Percentiles rank a stretch among this genome's conserved stretches.
Conservation (phyloP, 1,140 invertebrate genomes). For the Drosophila insularis region DNA sequence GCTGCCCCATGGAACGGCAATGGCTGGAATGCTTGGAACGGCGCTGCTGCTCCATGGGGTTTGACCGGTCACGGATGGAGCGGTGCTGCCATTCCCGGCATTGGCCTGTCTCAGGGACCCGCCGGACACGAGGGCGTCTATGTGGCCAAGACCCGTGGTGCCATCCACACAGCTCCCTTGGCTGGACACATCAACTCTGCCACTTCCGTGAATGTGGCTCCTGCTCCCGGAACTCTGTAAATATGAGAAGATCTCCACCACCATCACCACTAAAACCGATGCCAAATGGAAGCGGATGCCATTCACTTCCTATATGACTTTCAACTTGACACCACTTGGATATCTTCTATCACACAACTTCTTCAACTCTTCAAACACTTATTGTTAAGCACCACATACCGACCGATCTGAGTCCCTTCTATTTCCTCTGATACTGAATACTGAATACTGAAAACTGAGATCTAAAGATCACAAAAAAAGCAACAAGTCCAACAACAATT, state of each 20-base stretch:
- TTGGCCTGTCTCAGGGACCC: constrained; percentile 75
- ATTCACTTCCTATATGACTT: constrained; percentile 48
- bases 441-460: constrained; percentile 52
- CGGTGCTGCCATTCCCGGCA: constrained; percentile 70
- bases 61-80: constrained; percentile 60
- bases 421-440: constrained; percentile 29
- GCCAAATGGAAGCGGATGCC: constrained; percentile 54
- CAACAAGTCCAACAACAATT: constrained; percentile 75
- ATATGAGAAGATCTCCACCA: constrained; percentile 17
- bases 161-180: constrained; percentile 83
- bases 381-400: constrained; percentile 74
- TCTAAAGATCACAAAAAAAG: constrained; percentile 48
- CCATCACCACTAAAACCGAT: constrained; percentile 31
- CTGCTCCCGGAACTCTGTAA: constrained; percentile 83
- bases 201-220: constrained; percentile 82
- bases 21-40: constrained; percentile 9
- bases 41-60: constrained; percentile 61
- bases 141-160: constrained; percentile 84
- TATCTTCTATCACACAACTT: constrained; percentile 41
- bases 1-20: constrained; percentile 38
- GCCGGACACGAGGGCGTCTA: constrained; percentile 81
- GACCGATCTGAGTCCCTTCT: constrained; percentile 73
- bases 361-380: constrained; percentile 48
- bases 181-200: constrained; percentile 82
- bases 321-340: constrained; percentile 54